Percentiles rank a stretch among this genome's conserved stretches.
Conservation (phyloP, 2,888 invertebrate genomes). For the Oscheius sp. region DNA sequence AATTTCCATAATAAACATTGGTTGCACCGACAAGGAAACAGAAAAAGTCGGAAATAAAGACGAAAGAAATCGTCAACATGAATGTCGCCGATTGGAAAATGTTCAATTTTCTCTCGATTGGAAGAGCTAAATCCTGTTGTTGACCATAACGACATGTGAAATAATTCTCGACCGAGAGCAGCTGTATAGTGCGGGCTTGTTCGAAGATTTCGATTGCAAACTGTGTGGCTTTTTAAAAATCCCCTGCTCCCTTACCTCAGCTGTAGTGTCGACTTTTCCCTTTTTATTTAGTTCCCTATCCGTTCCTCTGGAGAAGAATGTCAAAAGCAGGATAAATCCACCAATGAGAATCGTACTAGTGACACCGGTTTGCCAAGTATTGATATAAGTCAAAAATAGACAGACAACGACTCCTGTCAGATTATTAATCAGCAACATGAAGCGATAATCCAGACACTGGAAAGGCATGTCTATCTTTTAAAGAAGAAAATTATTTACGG, state of each 20-base stretch:
- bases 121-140: conserved; percentile 45
- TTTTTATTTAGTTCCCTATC: conserved; percentile 43
- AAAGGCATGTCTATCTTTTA: conserved; percentile 4
- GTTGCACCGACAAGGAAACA: conserved; percentile 34
- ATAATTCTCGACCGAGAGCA: conserved; percentile 73
- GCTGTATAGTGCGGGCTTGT: conserved; percentile 74
- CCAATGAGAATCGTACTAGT: conserved; percentile 27
- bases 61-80: conserved; percentile 28
- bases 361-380: conserved; percentile 50
- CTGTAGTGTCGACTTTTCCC: conserved; percentile 44
- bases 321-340: conserved; percentile 30
- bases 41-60: conserved; percentile 36
- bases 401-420: conserved; percentile 40
- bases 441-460: conserved; percentile 56
- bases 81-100: conserved; percentile 26
- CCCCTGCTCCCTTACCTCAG: conserved; percentile 1
- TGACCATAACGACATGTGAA: conserved; percentile 70
- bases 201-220: conserved; percentile 75
- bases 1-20: conserved; percentile 23
- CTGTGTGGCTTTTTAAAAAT: conserved; percentile 25
- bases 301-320: conserved; percentile 40
- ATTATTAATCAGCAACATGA: conserved; percentile 52
- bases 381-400: conserved; percentile 48
- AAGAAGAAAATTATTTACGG: conserved; percentile 31
- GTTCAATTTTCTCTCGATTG: conserved; percentile 39